phyloP scores from a whole-genome alignment of 2,797 vertebrate genomes.

The Spondyliosoma cantharus region DNA sequence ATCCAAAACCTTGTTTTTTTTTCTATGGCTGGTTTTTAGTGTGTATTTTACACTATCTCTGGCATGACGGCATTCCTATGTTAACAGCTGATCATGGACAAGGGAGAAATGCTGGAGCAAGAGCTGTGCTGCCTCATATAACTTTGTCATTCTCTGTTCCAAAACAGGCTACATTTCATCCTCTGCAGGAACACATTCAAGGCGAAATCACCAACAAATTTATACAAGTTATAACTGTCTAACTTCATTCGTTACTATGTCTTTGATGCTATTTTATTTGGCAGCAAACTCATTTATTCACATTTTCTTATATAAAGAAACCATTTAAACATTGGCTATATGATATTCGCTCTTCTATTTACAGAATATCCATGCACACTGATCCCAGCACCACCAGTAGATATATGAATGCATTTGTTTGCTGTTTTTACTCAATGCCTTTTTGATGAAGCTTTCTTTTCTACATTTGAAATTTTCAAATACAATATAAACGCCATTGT shows the following conservation, averaged over 20 bases:
- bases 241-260: constrained; percentile 1
- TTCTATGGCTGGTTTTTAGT: neutral
- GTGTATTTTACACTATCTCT: neutral
- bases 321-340: too few relatives aligned
- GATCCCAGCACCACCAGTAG: too few relatives aligned
- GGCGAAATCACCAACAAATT: constrained; percentile 2
- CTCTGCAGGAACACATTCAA: neutral
- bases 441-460: neutral
- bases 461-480: constrained; percentile 1
- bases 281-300: neutral
- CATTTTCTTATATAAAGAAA: neutral
- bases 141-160: neutral
- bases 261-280: constrained; percentile 3
- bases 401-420: too few relatives aligned
- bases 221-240: constrained; percentile 1
- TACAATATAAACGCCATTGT: neutral
- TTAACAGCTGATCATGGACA: neutral
- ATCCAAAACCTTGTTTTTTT: neutral
- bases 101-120: neutral
- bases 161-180: constrained; percentile 16
- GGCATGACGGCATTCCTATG: neutral
- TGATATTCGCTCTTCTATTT: too few relatives aligned
- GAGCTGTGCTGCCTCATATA: neutral
- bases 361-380: too few relatives aligned
- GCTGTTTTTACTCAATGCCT: neutral